Percentiles rank a stretch among this genome's conserved stretches.
These are phyloP conservation scores for Oenanthe oenanthe DNA, from an alignment of 2,113 vertebrate genomes.

Conservation along the genomic window DNA sequence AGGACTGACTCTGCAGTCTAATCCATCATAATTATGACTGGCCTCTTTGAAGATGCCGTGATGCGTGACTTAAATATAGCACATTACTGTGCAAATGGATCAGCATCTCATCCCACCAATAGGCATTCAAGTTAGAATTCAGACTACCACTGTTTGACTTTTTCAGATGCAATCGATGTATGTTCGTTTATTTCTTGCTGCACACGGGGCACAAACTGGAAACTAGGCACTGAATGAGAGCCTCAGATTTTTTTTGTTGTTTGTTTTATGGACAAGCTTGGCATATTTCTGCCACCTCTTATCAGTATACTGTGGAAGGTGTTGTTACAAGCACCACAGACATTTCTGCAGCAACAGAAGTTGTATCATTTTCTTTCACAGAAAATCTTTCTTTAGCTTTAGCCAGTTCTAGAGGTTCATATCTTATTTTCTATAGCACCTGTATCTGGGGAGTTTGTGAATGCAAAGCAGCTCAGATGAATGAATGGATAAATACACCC, in stretches of 20 bases:
- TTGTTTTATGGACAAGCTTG: background rate
- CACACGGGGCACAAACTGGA: slow-evolving; percentile 5
- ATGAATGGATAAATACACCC: background rate
- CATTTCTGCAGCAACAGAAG: background rate
- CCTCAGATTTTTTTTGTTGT: background rate
- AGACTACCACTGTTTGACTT: slow-evolving; percentile 40
- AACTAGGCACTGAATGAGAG: background rate
- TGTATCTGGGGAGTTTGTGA: background rate
- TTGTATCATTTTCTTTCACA: background rate
- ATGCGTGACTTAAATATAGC: slow-evolving; percentile 78
- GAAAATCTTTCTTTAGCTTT: background rate
- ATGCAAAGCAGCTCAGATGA: background rate
- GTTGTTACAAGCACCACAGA: background rate
- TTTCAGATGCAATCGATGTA: slow-evolving; percentile 27
- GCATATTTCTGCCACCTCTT: background rate
- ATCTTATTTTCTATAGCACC: background rate
- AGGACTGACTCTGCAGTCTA: slow-evolving; percentile 83
- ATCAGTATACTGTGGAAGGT: background rate
- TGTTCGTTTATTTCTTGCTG: slow-evolving; percentile 1
- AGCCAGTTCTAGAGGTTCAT: background rate
- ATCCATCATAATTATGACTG: slow-evolving; percentile 90
- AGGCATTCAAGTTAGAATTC: slow-evolving; percentile 59
- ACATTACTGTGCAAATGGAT: slow-evolving; percentile 76
- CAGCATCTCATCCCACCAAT: slow-evolving; percentile 65
- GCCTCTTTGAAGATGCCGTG: slow-evolving; percentile 79